Evolutionary conservation across 2,797 vertebrate genomes (phyloP).

Genomic region (Coregonus sp.): DNA sequence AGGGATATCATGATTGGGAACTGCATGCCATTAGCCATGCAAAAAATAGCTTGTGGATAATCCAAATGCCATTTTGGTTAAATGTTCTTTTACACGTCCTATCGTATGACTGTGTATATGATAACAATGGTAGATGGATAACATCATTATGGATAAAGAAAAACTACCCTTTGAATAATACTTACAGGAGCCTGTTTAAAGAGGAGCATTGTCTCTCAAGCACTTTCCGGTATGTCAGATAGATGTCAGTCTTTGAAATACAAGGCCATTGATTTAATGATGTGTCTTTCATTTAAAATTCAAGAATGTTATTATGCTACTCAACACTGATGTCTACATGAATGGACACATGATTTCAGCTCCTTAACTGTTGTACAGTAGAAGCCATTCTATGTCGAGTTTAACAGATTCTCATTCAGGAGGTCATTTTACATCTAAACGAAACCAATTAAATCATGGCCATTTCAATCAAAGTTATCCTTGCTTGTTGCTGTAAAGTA

Average conservation of each 20-base stretch:
- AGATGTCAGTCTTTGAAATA: constrained; percentile 68
- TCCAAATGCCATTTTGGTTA: background rate
- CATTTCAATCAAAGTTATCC: constrained; percentile 79
- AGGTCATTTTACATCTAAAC: constrained; percentile 81
- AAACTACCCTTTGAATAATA: constrained; percentile 23
- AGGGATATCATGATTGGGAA: constrained; percentile 60
- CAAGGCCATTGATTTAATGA: constrained; percentile 35
- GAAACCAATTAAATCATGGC: constrained; percentile 81
- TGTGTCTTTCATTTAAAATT: constrained; percentile 54
- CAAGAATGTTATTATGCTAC: constrained; percentile 54
- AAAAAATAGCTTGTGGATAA: constrained; percentile 43
- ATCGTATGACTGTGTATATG: background rate
- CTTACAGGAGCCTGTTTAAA: constrained; percentile 41
- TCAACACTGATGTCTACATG: constrained; percentile 38
- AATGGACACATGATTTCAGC: constrained; percentile 70
- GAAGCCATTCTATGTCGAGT: constrained; percentile 55
- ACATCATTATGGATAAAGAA: constrained; percentile 20
- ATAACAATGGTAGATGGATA: background rate
- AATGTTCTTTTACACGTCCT: background rate
- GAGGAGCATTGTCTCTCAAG: constrained; percentile 63
- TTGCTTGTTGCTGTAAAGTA: constrained; percentile 65
- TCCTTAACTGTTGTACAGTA: constrained; percentile 70
- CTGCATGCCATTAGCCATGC: constrained; percentile 45
- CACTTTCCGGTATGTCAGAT: constrained; percentile 52
- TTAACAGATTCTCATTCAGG: constrained; percentile 75